Conservation (phyloP, 2,797 vertebrate species). For the Centroberyx gerrardi region DNA sequence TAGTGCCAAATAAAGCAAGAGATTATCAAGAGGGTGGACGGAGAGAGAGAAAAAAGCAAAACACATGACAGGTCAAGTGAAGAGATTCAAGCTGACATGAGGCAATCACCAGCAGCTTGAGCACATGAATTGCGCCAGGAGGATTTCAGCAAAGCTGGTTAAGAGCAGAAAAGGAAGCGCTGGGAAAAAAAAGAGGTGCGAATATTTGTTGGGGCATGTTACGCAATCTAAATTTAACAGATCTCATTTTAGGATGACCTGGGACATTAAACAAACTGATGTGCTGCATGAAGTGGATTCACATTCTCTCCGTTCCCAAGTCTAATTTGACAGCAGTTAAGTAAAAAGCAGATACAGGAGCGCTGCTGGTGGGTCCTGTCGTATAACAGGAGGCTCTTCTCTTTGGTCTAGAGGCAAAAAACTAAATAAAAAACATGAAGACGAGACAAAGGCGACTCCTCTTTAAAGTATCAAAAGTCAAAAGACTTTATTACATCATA, state of each 20-base stretch:
- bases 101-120: slow-evolving; percentile 40
- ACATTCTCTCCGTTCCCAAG: no score
- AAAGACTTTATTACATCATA: no score
- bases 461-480: no score
- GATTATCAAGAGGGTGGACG: slow-evolving; percentile 17
- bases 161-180: slow-evolving; percentile 17
- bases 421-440: no score
- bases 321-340: background rate
- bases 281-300: background rate
- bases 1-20: slow-evolving; percentile 21
- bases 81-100: slow-evolving; percentile 60
- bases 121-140: background rate
- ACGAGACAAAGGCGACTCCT: no score
- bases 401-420: no score
- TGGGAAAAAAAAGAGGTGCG: background rate
- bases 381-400: no score
- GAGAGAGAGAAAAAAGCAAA: background rate
- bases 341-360: no score
- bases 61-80: slow-evolving; percentile 35
- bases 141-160: slow-evolving; percentile 22
- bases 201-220: slow-evolving; percentile 16
- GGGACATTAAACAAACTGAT: background rate
- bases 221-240: background rate
- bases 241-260: slow-evolving; percentile 20
- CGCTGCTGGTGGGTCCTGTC: no score